Base-by-base conservation (phyloP, 2,888 invertebrate genomes). In the Leptinotarsa tumamoca region DNA sequence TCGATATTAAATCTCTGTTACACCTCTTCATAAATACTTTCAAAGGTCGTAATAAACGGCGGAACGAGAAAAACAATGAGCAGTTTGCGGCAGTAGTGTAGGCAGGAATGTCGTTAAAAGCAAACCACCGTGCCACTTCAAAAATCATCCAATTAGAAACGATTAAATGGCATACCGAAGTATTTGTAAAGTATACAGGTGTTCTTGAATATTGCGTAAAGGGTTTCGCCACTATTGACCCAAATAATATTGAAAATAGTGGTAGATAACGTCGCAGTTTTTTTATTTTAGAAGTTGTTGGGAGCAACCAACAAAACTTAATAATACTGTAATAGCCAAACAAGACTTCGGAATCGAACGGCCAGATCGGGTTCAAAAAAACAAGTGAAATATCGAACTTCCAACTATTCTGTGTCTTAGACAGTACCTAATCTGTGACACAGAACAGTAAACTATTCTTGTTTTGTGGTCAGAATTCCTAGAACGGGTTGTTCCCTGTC, bases 81-180 rank as follows among this genome's bases (percentile, higher is more conserved):
- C 70, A 15, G 56, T 72, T 70, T 67, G 71, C 70, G 70, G 67
- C 61, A 67, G 71, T 66, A 71, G 71, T 68, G 76, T 76, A 67
- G 76, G 76, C 52, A 49, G 73, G 76, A 73, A 76, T 76, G 73
- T 61, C 72, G 76, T 73, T 73, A 58, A 76, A 76, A 67, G 68
- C 71, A 61, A 71, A 68, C 67, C 73, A 54, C 51, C 63, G 58
- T 69, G 58, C 49, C 54, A 23, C 61, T 71, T 49, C 50, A 70
- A 66, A 61, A 70, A 73, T 73, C 63, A 73, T 67, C 73, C 70
- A 49, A 67, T 76, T 71, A 68, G 70, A 67, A 76, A 70, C 70
- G 70, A 58, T 50, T 70, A 58, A 50, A 61, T 61, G 7, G 43
- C 33, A 43, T 61, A 58, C 21, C 51, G 70, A 70, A 49, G 70